A percentile compares a stretch with the other conserved stretches of the same genome.
Conservation (phyloP, 2,113 vertebrate species). For the Halcyon senegalensis region DNA sequence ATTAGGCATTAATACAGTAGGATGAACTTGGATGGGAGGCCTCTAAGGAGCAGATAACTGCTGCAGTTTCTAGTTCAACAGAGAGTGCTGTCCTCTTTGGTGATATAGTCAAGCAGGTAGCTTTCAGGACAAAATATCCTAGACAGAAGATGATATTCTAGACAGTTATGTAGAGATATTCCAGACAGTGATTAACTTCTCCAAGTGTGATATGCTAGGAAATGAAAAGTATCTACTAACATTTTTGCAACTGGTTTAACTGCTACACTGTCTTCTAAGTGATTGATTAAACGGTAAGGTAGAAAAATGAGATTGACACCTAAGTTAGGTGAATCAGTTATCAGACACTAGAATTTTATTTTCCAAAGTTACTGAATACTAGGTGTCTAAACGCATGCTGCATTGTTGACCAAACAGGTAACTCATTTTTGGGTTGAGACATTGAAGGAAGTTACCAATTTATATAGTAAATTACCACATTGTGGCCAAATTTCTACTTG, state of each 20-base stretch:
- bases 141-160: neutral
- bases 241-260: neutral
- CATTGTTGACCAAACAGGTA: neutral
- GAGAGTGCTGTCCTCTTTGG: neutral
- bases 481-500: neutral
- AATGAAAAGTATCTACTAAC: neutral
- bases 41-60: neutral
- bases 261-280: neutral
- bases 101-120: neutral
- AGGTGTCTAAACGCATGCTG: neutral
- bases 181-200: neutral
- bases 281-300: neutral
- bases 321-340: neutral
- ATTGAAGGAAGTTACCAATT: neutral
- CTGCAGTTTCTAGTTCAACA: neutral
- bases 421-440: neutral
- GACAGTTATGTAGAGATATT: neutral
- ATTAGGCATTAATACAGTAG: neutral
- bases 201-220: neutral
- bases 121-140: neutral
- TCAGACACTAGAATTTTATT: neutral
- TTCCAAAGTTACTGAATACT: neutral
- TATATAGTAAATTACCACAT: neutral
- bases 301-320: neutral
- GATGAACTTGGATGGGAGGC: neutral